These are phyloP conservation scores for Morpho helenor DNA, from an alignment of 2,888 invertebrate genomes.

Conservation along the genomic window DNA sequence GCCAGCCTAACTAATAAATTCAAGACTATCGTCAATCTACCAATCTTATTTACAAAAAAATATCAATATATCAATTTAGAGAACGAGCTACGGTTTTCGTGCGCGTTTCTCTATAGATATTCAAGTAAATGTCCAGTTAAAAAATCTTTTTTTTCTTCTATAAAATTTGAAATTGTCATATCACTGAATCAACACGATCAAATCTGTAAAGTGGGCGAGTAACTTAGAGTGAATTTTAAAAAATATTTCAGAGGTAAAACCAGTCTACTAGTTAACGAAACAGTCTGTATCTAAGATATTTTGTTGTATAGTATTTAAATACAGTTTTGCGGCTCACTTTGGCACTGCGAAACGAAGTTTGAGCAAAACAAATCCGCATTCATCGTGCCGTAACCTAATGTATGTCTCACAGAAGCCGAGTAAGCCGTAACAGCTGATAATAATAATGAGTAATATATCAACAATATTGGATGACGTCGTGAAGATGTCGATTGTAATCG, in stretches of 20 bases:
- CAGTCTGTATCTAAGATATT: constrained; percentile 73
- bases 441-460: constrained; percentile 12
- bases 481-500: constrained; percentile 5
- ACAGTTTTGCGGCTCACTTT: constrained; percentile 75
- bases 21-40: constrained; percentile 36
- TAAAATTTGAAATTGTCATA: constrained; percentile 30
- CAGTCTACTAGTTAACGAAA: constrained; percentile 74
- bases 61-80: constrained; percentile 32
- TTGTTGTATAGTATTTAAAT: constrained; percentile 64
- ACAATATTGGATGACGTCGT: constrained; percentile 19
- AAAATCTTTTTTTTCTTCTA: constrained; percentile 12
- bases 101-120: neutral
- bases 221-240: constrained; percentile 48
- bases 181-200: constrained; percentile 49
- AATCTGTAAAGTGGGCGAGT: constrained; percentile 38
- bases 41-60: constrained; percentile 44
- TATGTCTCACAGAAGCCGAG: constrained; percentile 65
- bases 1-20: constrained; percentile 40
- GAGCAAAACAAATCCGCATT: constrained; percentile 64
- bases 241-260: constrained; percentile 68
- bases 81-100: constrained; percentile 19
- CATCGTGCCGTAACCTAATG: constrained; percentile 43
- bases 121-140: constrained; percentile 21
- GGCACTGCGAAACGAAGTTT: constrained; percentile 70
- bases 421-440: constrained; percentile 72